Evolutionary conservation across 2,113 vertebrate genomes (phyloP).

Genomic region (Sorex araneus): DNA sequence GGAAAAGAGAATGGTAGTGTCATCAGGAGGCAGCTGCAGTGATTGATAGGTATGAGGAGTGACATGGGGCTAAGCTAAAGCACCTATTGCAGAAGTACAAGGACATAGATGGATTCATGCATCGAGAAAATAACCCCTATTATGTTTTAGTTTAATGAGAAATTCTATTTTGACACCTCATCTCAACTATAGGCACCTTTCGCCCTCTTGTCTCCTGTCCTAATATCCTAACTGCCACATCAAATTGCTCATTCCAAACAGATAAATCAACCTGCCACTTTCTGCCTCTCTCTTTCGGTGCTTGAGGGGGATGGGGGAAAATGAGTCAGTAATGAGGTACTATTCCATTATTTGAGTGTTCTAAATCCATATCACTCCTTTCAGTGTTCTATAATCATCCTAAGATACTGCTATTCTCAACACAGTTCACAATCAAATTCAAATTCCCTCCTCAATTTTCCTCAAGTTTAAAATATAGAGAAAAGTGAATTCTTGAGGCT

Average conservation of each 20-base stretch:
- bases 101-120: not conserved
- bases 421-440: not conserved
- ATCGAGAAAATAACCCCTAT: not conserved
- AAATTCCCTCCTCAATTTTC: not conserved
- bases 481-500: not conserved
- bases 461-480: not conserved
- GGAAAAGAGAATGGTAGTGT: not conserved
- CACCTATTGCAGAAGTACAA: not conserved
- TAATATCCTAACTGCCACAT: slow-evolving; percentile 38
- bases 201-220: not conserved
- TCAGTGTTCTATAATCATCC: not conserved
- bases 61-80: not conserved
- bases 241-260: slow-evolving; percentile 5
- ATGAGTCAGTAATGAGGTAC: slow-evolving; percentile 4
- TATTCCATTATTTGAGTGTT: not conserved
- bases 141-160: not conserved
- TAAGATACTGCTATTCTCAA: not conserved
- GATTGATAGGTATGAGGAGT: not conserved
- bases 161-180: not conserved
- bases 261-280: not conserved
- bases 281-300: slow-evolving; percentile 6
- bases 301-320: not conserved
- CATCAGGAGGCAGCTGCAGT: not conserved
- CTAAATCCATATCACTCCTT: not conserved
- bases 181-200: not conserved